These are phyloP conservation scores for Plutella xylostella DNA, from an alignment of 2,888 invertebrate genomes.

Conservation along the genomic window DNA sequence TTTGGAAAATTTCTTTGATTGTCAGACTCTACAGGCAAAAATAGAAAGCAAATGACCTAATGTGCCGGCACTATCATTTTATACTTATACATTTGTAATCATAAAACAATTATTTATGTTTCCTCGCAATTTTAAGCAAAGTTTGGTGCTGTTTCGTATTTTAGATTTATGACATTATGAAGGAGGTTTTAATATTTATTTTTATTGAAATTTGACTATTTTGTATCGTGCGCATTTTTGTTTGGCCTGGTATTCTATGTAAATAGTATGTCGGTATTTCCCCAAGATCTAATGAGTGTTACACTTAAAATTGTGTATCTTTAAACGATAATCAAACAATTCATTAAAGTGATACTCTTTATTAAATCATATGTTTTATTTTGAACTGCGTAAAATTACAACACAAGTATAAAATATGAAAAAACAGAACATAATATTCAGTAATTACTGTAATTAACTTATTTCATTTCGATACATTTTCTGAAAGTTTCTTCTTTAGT, in stretches of 20 bases:
- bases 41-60: too few relatives aligned
- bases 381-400: slow-evolving; percentile 1
- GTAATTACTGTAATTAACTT: too few relatives aligned
- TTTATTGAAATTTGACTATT: not conserved
- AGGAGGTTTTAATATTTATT: not conserved
- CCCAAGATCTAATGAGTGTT: slow-evolving; percentile 30
- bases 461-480: too few relatives aligned
- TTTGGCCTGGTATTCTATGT: slow-evolving; percentile 25
- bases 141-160: slow-evolving; percentile 7
- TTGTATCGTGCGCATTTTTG: not conserved
- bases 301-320: slow-evolving; percentile 11
- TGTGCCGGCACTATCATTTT: too few relatives aligned
- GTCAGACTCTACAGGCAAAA: too few relatives aligned
- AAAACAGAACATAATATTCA: too few relatives aligned
- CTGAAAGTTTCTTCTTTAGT: too few relatives aligned
- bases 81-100: too few relatives aligned
- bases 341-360: slow-evolving; percentile 43
- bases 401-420: not conserved
- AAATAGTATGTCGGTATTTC: slow-evolving; percentile 35
- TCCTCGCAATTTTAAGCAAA: not conserved
- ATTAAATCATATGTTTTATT: slow-evolving; percentile 27
- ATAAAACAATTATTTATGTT: too few relatives aligned
- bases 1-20: too few relatives aligned
- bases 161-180: not conserved
- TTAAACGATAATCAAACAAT: slow-evolving; percentile 39